Conservation (phyloP, 2,888 invertebrate genomes). For the Andrena bicolor region DNA sequence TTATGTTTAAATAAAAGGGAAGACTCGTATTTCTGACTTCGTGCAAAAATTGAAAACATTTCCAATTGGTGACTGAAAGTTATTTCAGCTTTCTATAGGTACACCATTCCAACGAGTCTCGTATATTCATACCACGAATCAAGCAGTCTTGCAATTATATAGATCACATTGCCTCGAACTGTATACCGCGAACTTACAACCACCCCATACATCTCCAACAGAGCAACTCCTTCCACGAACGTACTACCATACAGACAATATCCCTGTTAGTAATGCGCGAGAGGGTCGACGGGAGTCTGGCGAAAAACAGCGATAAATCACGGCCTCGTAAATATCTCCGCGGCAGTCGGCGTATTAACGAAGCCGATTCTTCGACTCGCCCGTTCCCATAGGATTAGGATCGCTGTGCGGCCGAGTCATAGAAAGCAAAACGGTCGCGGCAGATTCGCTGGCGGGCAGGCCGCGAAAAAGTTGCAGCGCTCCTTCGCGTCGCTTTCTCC, state of each 20-base stretch:
- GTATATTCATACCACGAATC: no score
- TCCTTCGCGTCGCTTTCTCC: slow-evolving; percentile 60
- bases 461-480: slow-evolving; percentile 45
- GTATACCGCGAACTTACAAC: neutral
- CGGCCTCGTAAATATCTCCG: slow-evolving; percentile 29
- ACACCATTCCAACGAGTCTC: no score
- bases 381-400: slow-evolving; percentile 27
- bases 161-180: no score
- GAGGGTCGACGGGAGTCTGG: neutral
- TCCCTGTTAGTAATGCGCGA: neutral
- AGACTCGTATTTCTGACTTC: no score
- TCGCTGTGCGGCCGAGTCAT: neutral
- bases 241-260: neutral
- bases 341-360: slow-evolving; percentile 22
- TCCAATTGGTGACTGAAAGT: no score
- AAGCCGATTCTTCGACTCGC: neutral
- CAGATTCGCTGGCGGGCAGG: slow-evolving; percentile 3
- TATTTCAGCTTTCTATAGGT: no score
- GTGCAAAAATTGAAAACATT: no score
- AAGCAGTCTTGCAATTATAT: no score
- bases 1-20: no score
- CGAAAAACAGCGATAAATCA: slow-evolving; percentile 37
- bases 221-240: neutral
- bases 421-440: slow-evolving; percentile 33
- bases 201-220: neutral